These are phyloP conservation scores for Aurelia aurita DNA, from an alignment of 30 jellyfish, hydroid and myxozoan species.

Conservation along the genomic window DNA sequence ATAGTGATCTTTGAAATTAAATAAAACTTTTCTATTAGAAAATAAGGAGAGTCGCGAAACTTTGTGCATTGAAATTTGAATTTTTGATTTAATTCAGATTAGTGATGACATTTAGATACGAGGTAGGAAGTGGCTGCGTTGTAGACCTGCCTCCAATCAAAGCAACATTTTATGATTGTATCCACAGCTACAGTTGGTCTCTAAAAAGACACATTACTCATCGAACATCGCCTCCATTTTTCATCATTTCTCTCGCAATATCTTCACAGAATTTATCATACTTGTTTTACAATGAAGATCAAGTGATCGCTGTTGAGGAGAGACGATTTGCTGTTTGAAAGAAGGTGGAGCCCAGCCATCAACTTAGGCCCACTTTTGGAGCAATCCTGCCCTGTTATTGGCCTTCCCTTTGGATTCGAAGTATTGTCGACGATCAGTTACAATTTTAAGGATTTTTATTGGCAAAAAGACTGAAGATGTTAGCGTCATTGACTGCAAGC, in stretches of 20 bases:
- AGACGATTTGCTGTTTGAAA: not conserved
- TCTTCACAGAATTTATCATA: slow-evolving; percentile 11
- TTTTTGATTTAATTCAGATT: too few relatives aligned
- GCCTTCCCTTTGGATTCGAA: too few relatives aligned
- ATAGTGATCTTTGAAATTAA: too few relatives aligned
- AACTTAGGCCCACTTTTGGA: not conserved
- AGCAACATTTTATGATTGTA: not conserved
- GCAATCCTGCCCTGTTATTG: not conserved
- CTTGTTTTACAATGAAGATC: slow-evolving; percentile 32
- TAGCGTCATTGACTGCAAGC: slow-evolving; percentile 93
- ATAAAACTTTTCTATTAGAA: too few relatives aligned
- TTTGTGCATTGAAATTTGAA: too few relatives aligned
- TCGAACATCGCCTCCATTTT: slow-evolving; percentile 1
- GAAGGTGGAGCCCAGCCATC: not conserved
- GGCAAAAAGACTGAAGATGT: slow-evolving; percentile 39
- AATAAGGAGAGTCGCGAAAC: too few relatives aligned
- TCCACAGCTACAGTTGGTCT: slow-evolving; percentile 50
- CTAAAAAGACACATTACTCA: slow-evolving; percentile 4
- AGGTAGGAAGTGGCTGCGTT: slow-evolving; percentile 1
- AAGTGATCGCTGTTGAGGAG: not conserved
- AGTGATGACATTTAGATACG: too few relatives aligned
- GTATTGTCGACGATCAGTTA: too few relatives aligned
- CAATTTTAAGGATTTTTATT: too few relatives aligned
- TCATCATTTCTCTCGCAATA: not conserved
- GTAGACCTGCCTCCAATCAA: not conserved